Evolutionary conservation across 2,888 invertebrate genomes (phyloP).

Genomic region (Nezara viridula): DNA sequence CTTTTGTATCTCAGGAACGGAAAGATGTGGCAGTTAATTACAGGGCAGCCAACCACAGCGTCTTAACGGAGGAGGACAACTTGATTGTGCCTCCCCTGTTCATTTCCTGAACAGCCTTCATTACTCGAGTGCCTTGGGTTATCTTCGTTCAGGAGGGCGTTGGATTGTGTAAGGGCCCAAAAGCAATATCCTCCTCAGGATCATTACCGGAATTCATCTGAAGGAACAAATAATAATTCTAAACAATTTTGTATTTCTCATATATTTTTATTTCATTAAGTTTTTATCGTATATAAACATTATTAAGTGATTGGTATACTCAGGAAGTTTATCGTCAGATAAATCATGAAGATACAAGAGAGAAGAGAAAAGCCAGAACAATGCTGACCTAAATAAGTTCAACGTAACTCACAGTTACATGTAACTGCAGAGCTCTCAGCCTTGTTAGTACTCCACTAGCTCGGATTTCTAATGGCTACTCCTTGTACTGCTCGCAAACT

Average conservation of each 20-base stretch:
- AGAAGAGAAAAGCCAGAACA: background rate
- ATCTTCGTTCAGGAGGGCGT: background rate
- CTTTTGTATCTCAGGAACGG: background rate
- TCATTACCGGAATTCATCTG: background rate
- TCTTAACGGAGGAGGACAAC: conserved; percentile 6
- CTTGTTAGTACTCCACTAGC: background rate
- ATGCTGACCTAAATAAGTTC: background rate
- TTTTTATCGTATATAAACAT: no score
- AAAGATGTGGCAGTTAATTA: conserved; percentile 14
- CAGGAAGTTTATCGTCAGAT: no score
- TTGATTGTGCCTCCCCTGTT: background rate
- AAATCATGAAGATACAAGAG: background rate
- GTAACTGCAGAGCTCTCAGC: background rate
- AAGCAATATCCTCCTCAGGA: background rate
- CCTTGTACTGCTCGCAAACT: background rate
- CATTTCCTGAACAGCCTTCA: conserved; percentile 12
- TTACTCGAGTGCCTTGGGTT: conserved; percentile 6
- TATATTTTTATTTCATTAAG: no score
- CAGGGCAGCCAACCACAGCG: background rate
- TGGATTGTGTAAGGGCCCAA: background rate
- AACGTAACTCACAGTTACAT: background rate
- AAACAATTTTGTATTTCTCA: no score
- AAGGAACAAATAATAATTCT: no score
- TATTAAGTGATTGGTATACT: no score
- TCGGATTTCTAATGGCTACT: background rate